These are phyloP conservation scores for Pontoporia blainvillei DNA, from an alignment of 2,113 vertebrate genomes.

Conservation along the genomic window DNA sequence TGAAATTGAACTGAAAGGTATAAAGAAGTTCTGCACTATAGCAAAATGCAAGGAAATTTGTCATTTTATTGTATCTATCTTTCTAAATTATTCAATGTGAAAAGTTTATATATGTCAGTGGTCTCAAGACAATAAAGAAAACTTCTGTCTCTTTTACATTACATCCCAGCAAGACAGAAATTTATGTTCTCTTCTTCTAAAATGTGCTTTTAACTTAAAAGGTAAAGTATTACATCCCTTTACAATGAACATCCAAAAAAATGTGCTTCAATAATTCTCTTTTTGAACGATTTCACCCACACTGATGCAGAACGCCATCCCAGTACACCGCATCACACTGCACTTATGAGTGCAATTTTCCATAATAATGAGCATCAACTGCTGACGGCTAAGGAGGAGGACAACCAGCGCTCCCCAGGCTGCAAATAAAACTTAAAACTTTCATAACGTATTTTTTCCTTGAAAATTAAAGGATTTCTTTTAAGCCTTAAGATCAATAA, in stretches of 20 bases:
- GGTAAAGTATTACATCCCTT: not conserved
- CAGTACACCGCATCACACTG: not conserved
- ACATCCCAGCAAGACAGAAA: not conserved
- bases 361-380: not conserved
- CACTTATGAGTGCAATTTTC: not conserved
- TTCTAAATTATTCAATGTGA: not conserved
- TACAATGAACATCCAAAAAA: not conserved
- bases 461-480: not conserved
- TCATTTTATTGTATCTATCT: not conserved
- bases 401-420: not conserved
- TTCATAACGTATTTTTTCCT: not conserved
- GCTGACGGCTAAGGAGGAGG: not conserved
- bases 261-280: not conserved
- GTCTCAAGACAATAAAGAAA: not conserved
- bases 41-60: not conserved
- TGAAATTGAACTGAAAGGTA: not conserved
- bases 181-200: not conserved
- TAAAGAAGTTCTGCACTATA: not conserved
- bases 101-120: not conserved
- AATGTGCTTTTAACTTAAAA: conserved; percentile 35
- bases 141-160: not conserved
- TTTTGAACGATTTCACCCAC: not conserved
- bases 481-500: not conserved
- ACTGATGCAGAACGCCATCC: not conserved
- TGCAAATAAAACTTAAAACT: not conserved